Percentiles rank a stretch among this genome's conserved stretches.
These are phyloP conservation scores for Drosophila ohnishii DNA, from an alignment of 1,140 invertebrate genomes.

Conservation along the genomic window DNA sequence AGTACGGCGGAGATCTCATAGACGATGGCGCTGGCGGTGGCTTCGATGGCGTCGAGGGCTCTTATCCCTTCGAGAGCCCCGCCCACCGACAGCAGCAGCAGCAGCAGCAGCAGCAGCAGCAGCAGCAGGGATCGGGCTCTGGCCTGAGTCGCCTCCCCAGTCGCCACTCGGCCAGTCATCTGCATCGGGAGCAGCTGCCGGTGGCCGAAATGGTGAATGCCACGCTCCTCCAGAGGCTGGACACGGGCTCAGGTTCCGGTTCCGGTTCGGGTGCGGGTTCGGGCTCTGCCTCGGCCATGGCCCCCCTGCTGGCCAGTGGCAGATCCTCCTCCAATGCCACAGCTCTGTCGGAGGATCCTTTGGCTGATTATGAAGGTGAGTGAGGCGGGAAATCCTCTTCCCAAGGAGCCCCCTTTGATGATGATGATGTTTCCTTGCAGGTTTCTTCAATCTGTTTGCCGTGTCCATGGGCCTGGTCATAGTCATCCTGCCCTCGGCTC, in stretches of 20 bases:
- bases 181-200: slow-evolving; percentile 73
- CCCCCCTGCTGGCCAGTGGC: slow-evolving; percentile 48
- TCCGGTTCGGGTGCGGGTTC: slow-evolving; percentile 7
- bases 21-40: slow-evolving; percentile 77
- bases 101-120: slow-evolving; percentile 32
- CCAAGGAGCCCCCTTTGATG: not conserved
- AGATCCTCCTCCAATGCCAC: slow-evolving; percentile 49
- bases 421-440: slow-evolving; percentile 19
- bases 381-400: not conserved
- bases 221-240: slow-evolving; percentile 56
- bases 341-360: slow-evolving; percentile 59
- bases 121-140: slow-evolving; percentile 3
- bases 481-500: slow-evolving; percentile 67
- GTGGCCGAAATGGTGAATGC: slow-evolving; percentile 67
- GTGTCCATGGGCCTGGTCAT: slow-evolving; percentile 71
- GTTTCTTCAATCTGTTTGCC: slow-evolving; percentile 66
- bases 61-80: slow-evolving; percentile 75
- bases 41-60: slow-evolving; percentile 78
- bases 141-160: slow-evolving; percentile 13
- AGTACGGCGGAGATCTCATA: slow-evolving; percentile 79
- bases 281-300: slow-evolving; percentile 56
- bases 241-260: not conserved
- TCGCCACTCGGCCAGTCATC: slow-evolving; percentile 41
- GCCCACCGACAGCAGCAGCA: slow-evolving; percentile 40
- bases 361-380: slow-evolving; percentile 63